Conservation (phyloP, 2,797 vertebrate genomes). For the Dermochelys coriacea region DNA sequence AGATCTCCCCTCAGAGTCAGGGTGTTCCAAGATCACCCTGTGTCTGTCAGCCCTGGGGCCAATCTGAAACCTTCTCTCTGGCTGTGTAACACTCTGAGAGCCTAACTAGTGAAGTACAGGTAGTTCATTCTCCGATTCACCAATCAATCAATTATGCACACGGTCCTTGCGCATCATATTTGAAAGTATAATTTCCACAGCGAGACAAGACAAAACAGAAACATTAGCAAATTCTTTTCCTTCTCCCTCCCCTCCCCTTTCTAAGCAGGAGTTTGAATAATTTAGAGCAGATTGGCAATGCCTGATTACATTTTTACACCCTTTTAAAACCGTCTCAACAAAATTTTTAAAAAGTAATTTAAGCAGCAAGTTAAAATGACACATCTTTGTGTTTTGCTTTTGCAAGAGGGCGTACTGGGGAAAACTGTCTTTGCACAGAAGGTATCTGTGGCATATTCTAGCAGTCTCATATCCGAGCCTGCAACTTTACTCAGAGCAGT, state of each 20-base stretch:
- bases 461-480: background rate
- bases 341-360: conserved; percentile 39
- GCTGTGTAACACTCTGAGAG: background rate
- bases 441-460: background rate
- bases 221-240: conserved; percentile 41
- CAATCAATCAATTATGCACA: conserved; percentile 46
- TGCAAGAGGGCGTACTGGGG: background rate
- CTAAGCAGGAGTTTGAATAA: conserved; percentile 35
- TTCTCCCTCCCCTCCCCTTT: background rate
- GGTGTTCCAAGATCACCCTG: fast-evolving
- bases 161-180: background rate
- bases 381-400: background rate
- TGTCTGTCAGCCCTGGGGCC: background rate
- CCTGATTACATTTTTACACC: conserved; percentile 59
- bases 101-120: conserved; percentile 3
- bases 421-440: background rate
- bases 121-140: conserved; percentile 20
- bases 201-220: conserved; percentile 66
- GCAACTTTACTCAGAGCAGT: background rate
- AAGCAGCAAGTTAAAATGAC: conserved; percentile 12
- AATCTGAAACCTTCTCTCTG: background rate
- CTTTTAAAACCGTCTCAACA: conserved; percentile 37
- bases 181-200: conserved; percentile 72
- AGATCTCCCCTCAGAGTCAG: background rate
- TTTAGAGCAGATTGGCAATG: conserved; percentile 44